These are phyloP conservation scores for Drosophila ficusphila DNA, from an alignment of 1,140 invertebrate species.

Conservation along the genomic window DNA sequence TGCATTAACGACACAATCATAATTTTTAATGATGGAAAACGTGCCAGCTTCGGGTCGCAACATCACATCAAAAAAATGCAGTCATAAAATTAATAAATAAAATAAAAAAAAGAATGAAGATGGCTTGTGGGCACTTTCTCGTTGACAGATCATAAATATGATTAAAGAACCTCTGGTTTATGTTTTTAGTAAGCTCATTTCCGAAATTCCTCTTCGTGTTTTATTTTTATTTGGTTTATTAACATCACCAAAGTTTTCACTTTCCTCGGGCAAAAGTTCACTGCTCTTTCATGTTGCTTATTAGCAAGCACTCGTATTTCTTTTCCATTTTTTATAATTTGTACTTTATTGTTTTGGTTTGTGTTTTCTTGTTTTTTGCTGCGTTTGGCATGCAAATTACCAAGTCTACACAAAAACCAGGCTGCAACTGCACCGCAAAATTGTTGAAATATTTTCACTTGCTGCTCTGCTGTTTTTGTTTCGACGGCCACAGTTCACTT, in stretches of 20 bases:
- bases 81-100: slow-evolving; percentile 21
- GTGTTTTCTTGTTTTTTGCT: slow-evolving; percentile 38
- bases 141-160: slow-evolving; percentile 26
- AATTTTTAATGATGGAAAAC: slow-evolving; percentile 76
- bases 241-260: slow-evolving; percentile 58
- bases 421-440: slow-evolving; percentile 59
- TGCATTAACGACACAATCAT: slow-evolving; percentile 68
- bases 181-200: background rate
- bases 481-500: background rate
- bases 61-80: slow-evolving; percentile 9
- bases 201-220: slow-evolving; percentile 15
- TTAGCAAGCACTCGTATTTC: slow-evolving; percentile 66
- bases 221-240: too few species aligned
- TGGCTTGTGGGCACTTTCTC: slow-evolving; percentile 28
- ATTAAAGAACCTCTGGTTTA: slow-evolving; percentile 30
- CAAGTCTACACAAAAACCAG: slow-evolving; percentile 43
- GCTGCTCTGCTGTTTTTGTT: slow-evolving; percentile 45
- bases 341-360: slow-evolving; percentile 68
- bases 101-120: slow-evolving; percentile 13
- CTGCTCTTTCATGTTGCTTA: slow-evolving; percentile 63
- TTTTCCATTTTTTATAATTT: slow-evolving; percentile 59
- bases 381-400: slow-evolving; percentile 76
- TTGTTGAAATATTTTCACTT: slow-evolving; percentile 74
- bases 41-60: slow-evolving; percentile 54
- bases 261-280: slow-evolving; percentile 66